Base-by-base conservation (phyloP, 2,113 vertebrate species). In the Paramisgurnus dabryanus region DNA sequence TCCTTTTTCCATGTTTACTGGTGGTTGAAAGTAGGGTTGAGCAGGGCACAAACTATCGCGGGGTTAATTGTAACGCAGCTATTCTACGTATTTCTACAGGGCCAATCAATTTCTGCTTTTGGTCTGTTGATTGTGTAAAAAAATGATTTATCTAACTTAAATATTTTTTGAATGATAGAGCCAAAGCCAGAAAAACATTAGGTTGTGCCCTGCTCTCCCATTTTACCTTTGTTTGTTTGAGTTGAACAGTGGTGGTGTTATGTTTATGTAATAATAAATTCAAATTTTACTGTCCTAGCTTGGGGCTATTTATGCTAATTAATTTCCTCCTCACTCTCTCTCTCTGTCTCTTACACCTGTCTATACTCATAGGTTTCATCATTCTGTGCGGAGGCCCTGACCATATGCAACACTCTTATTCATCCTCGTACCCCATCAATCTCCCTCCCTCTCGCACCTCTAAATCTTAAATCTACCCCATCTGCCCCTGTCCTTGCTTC, bases 361-460 rank as follows among this genome's bases (percentile, higher is more conserved):
- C 22, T 57, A 2, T 22, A 2, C 13, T n/a, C 64, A n/a, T 70
- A 97, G 96, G 95, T 96, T 8, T 95, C 95, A 0, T 89, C 94
- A 3, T 97, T 96, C 86, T 97, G 95, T 45, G 73, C 88, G 0
- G 95, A 97, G 85, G 95, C 96, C 0, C 80, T 95, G 72, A 93
- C 94, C 17, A 84, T 94, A 81, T 96, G 95, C 83, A 94, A 94
- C 78, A 85, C 93, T 22, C 85, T 96, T 5, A 91, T 95, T n/a
- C 96, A 96, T 63, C 94, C 96, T 0, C 94, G 95, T 4, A 89
- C 88, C 4, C 94, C 93, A 43, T 92, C 94, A 45, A 86, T 95
- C 22, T 88, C 91, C 41, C 88, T 93, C n/a, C 90, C 94, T 4
- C 83, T 95, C 45, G 86, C 94, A 0, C 90, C 94, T 0, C 89